phyloP scores from a whole-genome alignment of 1,140 invertebrate genomes.

The Tyrophagus putrescentiae region DNA sequence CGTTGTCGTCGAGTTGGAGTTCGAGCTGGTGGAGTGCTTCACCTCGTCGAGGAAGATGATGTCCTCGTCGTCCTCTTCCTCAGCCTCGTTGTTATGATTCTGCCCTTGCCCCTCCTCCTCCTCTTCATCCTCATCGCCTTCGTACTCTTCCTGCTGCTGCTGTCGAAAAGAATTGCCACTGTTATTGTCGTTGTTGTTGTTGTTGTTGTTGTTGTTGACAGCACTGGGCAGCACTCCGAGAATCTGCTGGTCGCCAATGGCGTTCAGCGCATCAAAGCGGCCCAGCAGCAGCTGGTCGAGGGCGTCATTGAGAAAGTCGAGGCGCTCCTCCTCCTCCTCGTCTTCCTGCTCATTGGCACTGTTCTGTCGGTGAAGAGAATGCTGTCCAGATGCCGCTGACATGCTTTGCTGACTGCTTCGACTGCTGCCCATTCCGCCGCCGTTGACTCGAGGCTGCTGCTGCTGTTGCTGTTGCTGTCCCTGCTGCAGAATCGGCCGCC shows the following conservation, averaged over 20 bases:
- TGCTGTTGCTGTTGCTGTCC: too few relatives aligned
- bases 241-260: background rate
- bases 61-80: background rate
- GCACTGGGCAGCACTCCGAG: too few relatives aligned
- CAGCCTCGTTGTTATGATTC: background rate
- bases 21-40: background rate
- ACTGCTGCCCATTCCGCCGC: background rate
- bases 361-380: background rate
- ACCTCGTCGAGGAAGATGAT: constrained; percentile 2
- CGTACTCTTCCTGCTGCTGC: background rate
- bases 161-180: background rate
- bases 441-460: too few relatives aligned
- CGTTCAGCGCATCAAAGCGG: background rate
- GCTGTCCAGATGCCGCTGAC: background rate
- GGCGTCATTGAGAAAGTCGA: constrained; percentile 8
- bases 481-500: too few relatives aligned
- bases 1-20: background rate
- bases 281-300: constrained; percentile 10
- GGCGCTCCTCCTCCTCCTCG: constrained; percentile 2
- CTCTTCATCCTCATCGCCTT: background rate
- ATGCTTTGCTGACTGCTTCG: background rate
- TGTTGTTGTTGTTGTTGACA: background rate
- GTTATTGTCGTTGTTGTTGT: constrained; percentile 1
- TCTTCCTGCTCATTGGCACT: background rate
- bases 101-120: background rate